Base-by-base conservation (phyloP, 2,113 vertebrate genomes). In the Syngnathus scovelli region DNA sequence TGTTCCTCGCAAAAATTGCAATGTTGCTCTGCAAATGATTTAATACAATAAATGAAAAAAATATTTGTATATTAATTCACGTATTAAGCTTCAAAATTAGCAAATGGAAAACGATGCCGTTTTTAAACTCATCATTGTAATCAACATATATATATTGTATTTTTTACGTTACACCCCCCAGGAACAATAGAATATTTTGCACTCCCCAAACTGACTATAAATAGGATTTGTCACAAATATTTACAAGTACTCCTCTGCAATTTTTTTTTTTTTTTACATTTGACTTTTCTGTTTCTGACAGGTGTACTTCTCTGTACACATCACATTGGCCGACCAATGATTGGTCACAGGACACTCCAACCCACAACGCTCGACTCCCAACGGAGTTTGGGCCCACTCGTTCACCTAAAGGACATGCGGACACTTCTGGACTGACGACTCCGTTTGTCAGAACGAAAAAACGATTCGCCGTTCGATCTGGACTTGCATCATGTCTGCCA, bases 401-500 rank as follows among this genome's bases (percentile, higher is more conserved):
- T 6, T 49, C 67, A 36, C 52, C 1, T 8, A 37, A 12, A 39
- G 8, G 21, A 21, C 44, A 6, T 0, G 10, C 4, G 0, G 43
- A 55, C 4, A 3, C 8, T 0, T 59, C 63, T 16, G 6, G 9
- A 33, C 6, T 19, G 52, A 64, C 7, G 4, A 3, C 39, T 27
- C 68, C 60, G 0, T 58, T 70, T 54, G 33, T 27, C 12, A 5
- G 1, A 9, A 59, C 58, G 8, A 12, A 33, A 19, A 48, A 59
- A 4, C 69, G 0, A 16, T 37, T 66, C 5, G 36, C 69, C 1
- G 10, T 51, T 1, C 54, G 79, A 70, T 19, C 3, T 58, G 37
- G 66, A 18, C 64, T 87, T 62, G 71, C 70, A 0, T 61, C 52
- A 1, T 86, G 81, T 46, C 76, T 88, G 19, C 76, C 69, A 10